Evolutionary conservation across 64 coral and sea anemone genomes (phyloP).

Genomic region (Pocillopora verrucosa): DNA sequence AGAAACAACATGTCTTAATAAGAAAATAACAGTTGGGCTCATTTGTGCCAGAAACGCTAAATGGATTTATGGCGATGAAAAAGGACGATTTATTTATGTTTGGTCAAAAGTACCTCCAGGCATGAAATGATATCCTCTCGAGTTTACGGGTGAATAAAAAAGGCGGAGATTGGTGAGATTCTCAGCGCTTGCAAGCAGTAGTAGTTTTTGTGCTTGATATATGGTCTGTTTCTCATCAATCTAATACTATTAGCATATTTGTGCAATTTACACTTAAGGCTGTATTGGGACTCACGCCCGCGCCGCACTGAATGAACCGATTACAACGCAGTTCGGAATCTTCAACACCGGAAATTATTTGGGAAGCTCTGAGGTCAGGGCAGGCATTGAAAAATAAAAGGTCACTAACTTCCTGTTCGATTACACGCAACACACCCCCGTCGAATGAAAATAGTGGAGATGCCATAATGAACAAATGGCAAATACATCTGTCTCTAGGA

Average conservation of each 20-base stretch:
- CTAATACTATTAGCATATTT: conserved; percentile 51
- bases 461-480: conserved; percentile 3
- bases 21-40: not conserved
- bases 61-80: not conserved
- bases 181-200: not conserved
- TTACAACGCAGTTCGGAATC: conserved; percentile 13
- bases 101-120: not conserved
- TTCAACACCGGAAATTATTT: conserved; percentile 25
- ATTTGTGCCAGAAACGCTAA: not conserved
- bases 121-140: not conserved
- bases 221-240: conserved; percentile 17
- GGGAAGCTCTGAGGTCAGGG: not conserved
- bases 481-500: conserved; percentile 28
- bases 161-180: not conserved
- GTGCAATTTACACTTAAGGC: conserved; percentile 26
- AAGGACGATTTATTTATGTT: not conserved
- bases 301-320: not conserved
- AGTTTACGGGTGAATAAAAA: not conserved
- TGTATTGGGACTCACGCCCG: conserved; percentile 34
- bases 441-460: conserved; percentile 10
- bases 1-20: not conserved
- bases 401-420: conserved; percentile 21
- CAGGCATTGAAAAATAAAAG: not conserved
- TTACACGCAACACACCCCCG: conserved; percentile 9
- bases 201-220: not conserved